Conservation (phyloP, 2,113 vertebrate genomes). For the Empidonax traillii region DNA sequence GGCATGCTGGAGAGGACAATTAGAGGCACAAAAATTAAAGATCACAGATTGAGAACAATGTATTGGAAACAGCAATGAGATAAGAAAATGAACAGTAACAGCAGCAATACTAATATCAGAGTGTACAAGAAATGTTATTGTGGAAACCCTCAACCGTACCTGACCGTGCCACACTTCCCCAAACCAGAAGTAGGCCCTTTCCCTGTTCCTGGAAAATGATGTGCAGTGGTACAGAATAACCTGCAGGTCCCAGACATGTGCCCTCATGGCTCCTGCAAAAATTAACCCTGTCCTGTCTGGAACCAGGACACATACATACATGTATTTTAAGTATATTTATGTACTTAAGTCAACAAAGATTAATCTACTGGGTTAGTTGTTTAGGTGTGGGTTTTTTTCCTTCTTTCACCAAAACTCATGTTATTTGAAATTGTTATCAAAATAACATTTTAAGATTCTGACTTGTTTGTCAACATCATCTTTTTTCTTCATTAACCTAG, state of each 20-base stretch:
- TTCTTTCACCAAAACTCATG: background rate
- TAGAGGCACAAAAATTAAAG: background rate
- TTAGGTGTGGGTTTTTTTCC: rapidly evolving
- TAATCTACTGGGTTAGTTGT: background rate
- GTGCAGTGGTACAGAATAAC: background rate
- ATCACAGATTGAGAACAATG: background rate
- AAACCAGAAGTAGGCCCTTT: background rate
- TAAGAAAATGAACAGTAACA: background rate
- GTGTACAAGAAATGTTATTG: background rate
- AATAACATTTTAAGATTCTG: background rate
- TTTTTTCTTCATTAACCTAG: background rate
- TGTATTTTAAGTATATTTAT: background rate
- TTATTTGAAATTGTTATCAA: background rate
- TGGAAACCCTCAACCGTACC: background rate
- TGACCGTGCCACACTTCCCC: background rate
- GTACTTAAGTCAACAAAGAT: background rate
- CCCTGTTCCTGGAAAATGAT: background rate
- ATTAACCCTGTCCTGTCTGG: background rate
- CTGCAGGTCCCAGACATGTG: background rate
- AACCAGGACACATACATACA: background rate
- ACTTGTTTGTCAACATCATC: background rate
- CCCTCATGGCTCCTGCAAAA: background rate
- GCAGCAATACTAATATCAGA: background rate
- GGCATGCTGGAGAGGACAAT: background rate
- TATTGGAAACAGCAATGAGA: background rate